Percentiles rank a stretch among this genome's conserved stretches.
These are phyloP conservation scores for Rhopilema esculentum DNA, from an alignment of 30 jellyfish, hydroid and myxozoan species.

Conservation along the genomic window DNA sequence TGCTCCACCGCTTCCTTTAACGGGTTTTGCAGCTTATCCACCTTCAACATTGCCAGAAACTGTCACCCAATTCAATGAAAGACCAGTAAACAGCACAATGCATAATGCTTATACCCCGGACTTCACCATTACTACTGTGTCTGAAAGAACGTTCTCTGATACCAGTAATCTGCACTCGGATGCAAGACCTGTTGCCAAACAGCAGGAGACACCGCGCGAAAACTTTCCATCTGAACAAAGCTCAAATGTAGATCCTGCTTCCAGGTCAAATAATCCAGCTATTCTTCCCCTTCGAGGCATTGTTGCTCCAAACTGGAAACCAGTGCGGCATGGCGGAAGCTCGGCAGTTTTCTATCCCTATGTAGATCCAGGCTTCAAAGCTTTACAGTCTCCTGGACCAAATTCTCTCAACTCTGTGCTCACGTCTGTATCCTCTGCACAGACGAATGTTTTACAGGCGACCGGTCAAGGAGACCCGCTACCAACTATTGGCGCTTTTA, in stretches of 20 bases:
- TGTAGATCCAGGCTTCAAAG: conserved; percentile 54
- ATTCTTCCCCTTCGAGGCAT: conserved; percentile 45
- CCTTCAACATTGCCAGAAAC: conserved; percentile 62
- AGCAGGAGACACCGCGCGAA: conserved; percentile 33
- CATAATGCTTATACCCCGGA: conserved; percentile 22
- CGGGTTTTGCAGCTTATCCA: conserved; percentile 75
- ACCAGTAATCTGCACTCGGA: conserved; percentile 62
- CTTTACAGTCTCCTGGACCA: conserved; percentile 47
- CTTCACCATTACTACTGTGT: conserved; percentile 43
- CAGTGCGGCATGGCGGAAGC: conserved; percentile 85
- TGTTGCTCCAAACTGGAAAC: conserved; percentile 98
- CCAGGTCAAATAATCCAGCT: conserved; percentile 9
- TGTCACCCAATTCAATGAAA: conserved; percentile 20
- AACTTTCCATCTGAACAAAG: conserved; percentile 55
- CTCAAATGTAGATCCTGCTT: conserved; percentile 67
- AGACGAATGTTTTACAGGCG: conserved; percentile 3
- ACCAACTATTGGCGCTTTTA: conserved; percentile 44
- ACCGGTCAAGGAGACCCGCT: conserved; percentile 39
- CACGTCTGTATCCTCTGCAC: conserved; percentile 12
- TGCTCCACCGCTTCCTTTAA: conserved; percentile 59
- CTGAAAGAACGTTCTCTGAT: conserved; percentile 73
- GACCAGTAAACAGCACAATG: neutral
- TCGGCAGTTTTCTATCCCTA: conserved; percentile 88
- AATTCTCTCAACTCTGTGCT: conserved; percentile 40
- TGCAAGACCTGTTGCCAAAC: conserved; percentile 34